Conservation (phyloP, 2,888 invertebrate species). For the Oconnorella tubifera region DNA sequence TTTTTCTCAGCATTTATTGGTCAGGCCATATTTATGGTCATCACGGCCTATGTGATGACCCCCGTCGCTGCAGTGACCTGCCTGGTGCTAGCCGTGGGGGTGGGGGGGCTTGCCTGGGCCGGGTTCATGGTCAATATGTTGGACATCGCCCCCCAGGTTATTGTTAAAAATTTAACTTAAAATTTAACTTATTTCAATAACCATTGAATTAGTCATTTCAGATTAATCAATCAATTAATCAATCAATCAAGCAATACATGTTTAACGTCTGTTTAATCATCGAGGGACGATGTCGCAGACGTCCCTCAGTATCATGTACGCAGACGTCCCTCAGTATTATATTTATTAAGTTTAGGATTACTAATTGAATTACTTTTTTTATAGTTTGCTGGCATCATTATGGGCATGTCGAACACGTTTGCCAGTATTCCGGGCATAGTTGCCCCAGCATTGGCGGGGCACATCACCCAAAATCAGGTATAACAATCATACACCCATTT, state of each 20-base stretch:
- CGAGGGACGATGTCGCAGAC: no score
- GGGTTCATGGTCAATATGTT: conserved; percentile 72
- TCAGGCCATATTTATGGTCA: conserved; percentile 82
- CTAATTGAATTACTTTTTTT: conserved; percentile 4
- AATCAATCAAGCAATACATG: no score
- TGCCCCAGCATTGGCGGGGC: conserved; percentile 78
- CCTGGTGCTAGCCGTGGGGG: conserved; percentile 80
- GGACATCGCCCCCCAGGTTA: conserved; percentile 78
- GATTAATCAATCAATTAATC: no score
- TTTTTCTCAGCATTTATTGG: conserved; percentile 63
- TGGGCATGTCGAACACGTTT: conserved; percentile 86
- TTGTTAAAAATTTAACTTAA: no score
- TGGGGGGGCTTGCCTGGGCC: conserved; percentile 87
- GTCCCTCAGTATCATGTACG: no score
- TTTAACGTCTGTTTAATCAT: no score
- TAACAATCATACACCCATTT: conserved; percentile 23
- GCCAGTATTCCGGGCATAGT: conserved; percentile 87
- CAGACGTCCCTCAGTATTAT: no score
- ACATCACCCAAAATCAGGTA: conserved; percentile 72
- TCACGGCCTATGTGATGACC: conserved; percentile 71
- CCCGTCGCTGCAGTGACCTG: conserved; percentile 67
- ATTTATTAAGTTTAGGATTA: no score
- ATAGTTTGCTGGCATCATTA: conserved; percentile 77
- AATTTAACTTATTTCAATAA: no score
- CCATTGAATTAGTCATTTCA: no score